These are phyloP conservation scores for Diorhabda elongata DNA, from an alignment of 1,140 invertebrate species.

Conservation along the genomic window DNA sequence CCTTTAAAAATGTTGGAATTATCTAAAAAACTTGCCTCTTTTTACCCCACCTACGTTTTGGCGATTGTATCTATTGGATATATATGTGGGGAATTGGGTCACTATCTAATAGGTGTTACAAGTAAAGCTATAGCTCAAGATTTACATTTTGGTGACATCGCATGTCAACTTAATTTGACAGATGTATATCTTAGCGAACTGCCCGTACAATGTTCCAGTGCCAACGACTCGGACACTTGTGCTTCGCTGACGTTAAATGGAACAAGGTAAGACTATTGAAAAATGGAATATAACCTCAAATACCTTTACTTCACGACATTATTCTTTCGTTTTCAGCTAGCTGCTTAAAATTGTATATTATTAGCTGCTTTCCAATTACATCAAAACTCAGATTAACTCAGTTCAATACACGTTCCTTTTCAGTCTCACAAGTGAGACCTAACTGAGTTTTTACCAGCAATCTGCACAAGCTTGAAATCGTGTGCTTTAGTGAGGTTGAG, in stretches of 20 bases:
- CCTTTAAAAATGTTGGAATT: slow-evolving; percentile 26
- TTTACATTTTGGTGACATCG: slow-evolving; percentile 82
- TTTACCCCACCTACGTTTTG: slow-evolving; percentile 73
- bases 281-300: too few relatives aligned
- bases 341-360: too few relatives aligned
- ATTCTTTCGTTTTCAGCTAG: too few relatives aligned
- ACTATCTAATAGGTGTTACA: slow-evolving; percentile 83
- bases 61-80: slow-evolving; percentile 75
- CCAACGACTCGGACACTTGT: slow-evolving; percentile 63
- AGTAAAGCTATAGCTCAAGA: slow-evolving; percentile 79
- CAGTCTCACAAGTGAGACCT: too few relatives aligned
- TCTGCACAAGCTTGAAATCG: too few relatives aligned
- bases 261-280: slow-evolving; percentile 37
- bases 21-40: slow-evolving; percentile 57
- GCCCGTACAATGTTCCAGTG: slow-evolving; percentile 61
- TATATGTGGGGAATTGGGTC: slow-evolving; percentile 77
- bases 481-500: too few relatives aligned
- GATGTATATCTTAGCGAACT: slow-evolving; percentile 54
- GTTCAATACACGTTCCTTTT: too few relatives aligned
- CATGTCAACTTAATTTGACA: slow-evolving; percentile 73
- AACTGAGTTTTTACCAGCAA: too few relatives aligned
- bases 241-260: slow-evolving; percentile 62
- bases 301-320: too few relatives aligned
- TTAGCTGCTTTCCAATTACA: too few relatives aligned
- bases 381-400: too few relatives aligned